Evolutionary conservation across 2,113 vertebrate genomes (phyloP), one percentile per base, ranked within the genome.

Genomic region (Phyllopteryx taeniolatus): DNA sequence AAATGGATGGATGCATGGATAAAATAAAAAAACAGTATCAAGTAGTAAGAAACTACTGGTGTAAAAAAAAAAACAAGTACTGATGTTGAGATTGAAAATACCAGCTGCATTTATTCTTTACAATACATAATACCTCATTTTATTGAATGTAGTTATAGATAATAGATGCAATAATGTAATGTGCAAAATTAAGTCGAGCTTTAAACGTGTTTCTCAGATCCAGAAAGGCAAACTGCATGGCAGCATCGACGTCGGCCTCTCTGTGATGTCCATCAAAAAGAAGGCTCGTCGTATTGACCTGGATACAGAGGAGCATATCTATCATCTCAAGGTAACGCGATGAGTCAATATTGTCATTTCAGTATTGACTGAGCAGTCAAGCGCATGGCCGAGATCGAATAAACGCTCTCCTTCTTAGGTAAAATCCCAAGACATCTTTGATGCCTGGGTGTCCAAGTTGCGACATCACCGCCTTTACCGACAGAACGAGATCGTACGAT

Each of bases 251-350:
- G 96, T 99, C 1, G 98, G 98, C 59, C 94, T 99, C 67, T 99
- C 96, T 0, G 98, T 99, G 76, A 99, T 99, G 98, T 99, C 96
- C 39, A 96, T 99, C 68, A 99, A 99, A 91, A 99, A 99, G 92
- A 95, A 95, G 84, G 95, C 96, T 78, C 95, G 96, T 22, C 94
- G 98, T 67, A 99, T 99, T 85, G 98, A 99, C 85, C 93, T 99
- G 75, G 97, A 99, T 88, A 99, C 98, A 0, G 98, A 99, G 84
- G 98, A 99, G 79, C 96, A 99, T 61, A 99, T 99, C 81, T 99
- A 99, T 88, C 98, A 99, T 85, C 91, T 99, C 79, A 99, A 99
- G 95, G 97, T 98, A 91, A 88, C 71, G 68, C 39, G 8, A 31
- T 47, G 44, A 35, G 67, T 44, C 70, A 44, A 22, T 57, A 33